A percentile compares a stretch with the other conserved stretches of the same genome.
Conservation (phyloP, 92 coral and sea anemone genomes). For the Heliopora coerulea region DNA sequence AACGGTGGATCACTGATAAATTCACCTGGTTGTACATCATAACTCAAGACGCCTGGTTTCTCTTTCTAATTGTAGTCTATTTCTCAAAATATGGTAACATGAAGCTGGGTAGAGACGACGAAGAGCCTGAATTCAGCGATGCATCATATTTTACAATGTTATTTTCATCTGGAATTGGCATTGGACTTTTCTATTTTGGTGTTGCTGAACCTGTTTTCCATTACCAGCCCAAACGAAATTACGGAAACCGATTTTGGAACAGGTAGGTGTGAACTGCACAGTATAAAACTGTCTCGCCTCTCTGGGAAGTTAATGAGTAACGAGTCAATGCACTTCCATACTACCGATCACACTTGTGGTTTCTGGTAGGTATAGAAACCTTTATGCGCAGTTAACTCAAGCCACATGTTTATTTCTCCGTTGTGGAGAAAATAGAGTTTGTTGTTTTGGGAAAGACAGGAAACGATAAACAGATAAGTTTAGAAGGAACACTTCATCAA, state of each 20-base stretch:
- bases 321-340: no score
- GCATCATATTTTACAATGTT: conserved; percentile 53
- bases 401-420: no score
- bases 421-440: no score
- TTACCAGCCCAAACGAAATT: conserved; percentile 36
- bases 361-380: no score
- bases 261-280: no score
- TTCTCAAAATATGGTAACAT: conserved; percentile 51
- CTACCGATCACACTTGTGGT: no score
- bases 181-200: conserved; percentile 53
- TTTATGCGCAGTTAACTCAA: no score
- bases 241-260: conserved; percentile 52
- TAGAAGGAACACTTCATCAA: no score
- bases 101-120: conserved; percentile 52
- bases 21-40: conserved; percentile 54
- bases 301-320: no score
- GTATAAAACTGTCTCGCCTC: no score
- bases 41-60: conserved; percentile 49
- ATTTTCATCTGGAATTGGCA: conserved; percentile 51
- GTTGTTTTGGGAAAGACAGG: no score
- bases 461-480: no score
- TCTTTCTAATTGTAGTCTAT: conserved; percentile 39
- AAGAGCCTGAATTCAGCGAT: conserved; percentile 47
- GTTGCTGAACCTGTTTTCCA: conserved; percentile 49
- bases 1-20: conserved; percentile 43